Conservation (phyloP, 2,888 invertebrate species). For the Pandemis heparana region DNA sequence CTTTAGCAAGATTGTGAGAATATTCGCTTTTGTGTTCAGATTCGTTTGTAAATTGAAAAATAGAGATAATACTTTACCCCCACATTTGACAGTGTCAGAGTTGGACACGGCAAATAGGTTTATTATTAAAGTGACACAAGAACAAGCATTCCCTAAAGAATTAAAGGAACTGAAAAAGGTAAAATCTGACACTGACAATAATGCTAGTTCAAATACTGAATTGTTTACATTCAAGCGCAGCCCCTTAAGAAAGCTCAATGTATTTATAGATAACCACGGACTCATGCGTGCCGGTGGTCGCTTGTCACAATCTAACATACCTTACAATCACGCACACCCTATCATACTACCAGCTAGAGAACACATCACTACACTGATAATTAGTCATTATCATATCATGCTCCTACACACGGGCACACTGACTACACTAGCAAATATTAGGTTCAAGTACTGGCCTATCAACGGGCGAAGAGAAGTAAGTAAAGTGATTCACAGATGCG, state of each 20-base stretch:
- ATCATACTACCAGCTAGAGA: background rate
- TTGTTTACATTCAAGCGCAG: background rate
- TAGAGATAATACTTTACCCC: background rate
- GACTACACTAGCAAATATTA: background rate
- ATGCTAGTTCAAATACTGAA: background rate
- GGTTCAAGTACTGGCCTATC: background rate
- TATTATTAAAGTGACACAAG: background rate
- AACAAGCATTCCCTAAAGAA: background rate
- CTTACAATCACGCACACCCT: constrained; percentile 5
- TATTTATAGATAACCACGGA: background rate
- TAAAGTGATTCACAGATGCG: background rate
- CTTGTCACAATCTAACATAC: background rate
- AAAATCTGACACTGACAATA: background rate
- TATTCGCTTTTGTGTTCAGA: too few species aligned
- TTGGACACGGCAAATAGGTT: background rate
- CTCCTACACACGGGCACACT: background rate
- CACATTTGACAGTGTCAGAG: background rate
- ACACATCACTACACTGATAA: constrained; percentile 1
- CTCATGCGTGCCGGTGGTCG: background rate
- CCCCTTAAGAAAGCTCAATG: background rate
- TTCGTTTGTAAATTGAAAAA: too few species aligned
- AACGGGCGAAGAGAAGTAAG: background rate
- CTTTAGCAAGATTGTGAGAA: too few species aligned
- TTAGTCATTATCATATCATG: background rate
- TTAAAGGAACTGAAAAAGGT: background rate